A percentile compares a stretch with the other conserved stretches of the same genome.
phyloP scores from a whole-genome alignment of 92 coral and sea anemone genomes.

The Palythoa heliodiscus region DNA sequence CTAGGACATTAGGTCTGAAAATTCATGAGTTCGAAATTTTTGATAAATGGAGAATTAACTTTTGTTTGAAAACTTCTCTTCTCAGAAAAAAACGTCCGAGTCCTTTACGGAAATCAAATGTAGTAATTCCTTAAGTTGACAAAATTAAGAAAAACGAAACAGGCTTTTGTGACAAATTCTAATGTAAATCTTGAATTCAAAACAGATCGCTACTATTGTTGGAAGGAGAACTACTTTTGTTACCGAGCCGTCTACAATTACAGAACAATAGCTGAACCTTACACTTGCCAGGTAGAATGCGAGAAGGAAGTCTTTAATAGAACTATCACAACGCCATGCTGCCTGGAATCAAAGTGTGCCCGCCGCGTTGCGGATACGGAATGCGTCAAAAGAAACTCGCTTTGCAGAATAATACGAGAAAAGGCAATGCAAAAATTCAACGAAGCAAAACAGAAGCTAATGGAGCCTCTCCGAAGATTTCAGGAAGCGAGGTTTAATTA shows the following conservation, averaged over 20 bases:
- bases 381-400: slow-evolving; percentile 63
- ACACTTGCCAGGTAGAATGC: slow-evolving; percentile 64
- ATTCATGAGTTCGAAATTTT: neutral
- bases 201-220: slow-evolving; percentile 51
- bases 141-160: neutral
- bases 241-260: slow-evolving; percentile 49
- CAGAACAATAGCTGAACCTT: slow-evolving; percentile 46
- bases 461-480: slow-evolving; percentile 42
- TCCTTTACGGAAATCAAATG: too few relatives aligned
- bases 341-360: slow-evolving; percentile 57
- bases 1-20: too few relatives aligned
- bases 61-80: too few relatives aligned
- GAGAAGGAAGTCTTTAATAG: slow-evolving; percentile 61
- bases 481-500: slow-evolving; percentile 47
- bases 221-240: slow-evolving; percentile 46
- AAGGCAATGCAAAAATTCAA: slow-evolving; percentile 51
- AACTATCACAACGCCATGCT: slow-evolving; percentile 69
- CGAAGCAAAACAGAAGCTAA: slow-evolving; percentile 29
- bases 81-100: too few relatives aligned
- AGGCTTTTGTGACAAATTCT: neutral
- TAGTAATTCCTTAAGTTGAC: too few relatives aligned
- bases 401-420: slow-evolving; percentile 61
- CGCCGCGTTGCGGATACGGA: slow-evolving; percentile 48
- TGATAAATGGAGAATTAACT: neutral
- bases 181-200: neutral